Evolutionary conservation across 2,888 invertebrate species (phyloP).

Genomic region (Panopea generosa): DNA sequence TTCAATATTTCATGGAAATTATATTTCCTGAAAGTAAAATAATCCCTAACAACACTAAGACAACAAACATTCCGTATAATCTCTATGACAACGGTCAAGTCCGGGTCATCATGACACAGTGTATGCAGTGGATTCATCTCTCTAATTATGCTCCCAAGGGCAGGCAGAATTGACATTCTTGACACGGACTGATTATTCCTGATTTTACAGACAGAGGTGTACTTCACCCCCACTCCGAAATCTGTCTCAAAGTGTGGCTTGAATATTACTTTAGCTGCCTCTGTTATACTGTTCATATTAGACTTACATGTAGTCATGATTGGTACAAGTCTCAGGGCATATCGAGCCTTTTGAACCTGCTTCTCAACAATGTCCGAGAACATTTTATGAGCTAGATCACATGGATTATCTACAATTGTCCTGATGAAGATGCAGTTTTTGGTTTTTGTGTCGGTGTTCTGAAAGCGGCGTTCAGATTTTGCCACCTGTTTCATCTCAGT

Average conservation of each 20-base stretch:
- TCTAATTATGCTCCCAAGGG: constrained; percentile 90
- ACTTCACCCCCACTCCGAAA: constrained; percentile 68
- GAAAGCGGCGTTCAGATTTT: constrained; percentile 79
- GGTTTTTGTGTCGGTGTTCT: constrained; percentile 92
- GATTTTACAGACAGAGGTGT: constrained; percentile 76
- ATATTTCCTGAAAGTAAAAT: constrained; percentile 92
- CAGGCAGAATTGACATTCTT: constrained; percentile 88
- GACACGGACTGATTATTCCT: constrained; percentile 86
- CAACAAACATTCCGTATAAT: constrained; percentile 93
- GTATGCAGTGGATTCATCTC: constrained; percentile 89
- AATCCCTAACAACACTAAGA: constrained; percentile 92
- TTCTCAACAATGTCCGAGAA: constrained; percentile 90
- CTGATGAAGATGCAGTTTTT: constrained; percentile 95
- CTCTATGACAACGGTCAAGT: constrained; percentile 93
- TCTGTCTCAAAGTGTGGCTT: constrained; percentile 89
- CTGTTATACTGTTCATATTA: constrained; percentile 90
- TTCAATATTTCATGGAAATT: constrained; percentile 89
- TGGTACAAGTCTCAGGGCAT: constrained; percentile 92
- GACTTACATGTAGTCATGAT: constrained; percentile 92
- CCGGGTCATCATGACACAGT: constrained; percentile 90
- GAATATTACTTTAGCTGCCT: constrained; percentile 89
- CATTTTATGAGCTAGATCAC: constrained; percentile 90
- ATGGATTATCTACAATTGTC: constrained; percentile 91
- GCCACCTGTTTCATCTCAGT: constrained; percentile 68
- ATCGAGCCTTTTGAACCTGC: constrained; percentile 90